Evolutionary conservation across 2,888 invertebrate genomes (phyloP).

Genomic region (Arrhopalites spinosus): DNA sequence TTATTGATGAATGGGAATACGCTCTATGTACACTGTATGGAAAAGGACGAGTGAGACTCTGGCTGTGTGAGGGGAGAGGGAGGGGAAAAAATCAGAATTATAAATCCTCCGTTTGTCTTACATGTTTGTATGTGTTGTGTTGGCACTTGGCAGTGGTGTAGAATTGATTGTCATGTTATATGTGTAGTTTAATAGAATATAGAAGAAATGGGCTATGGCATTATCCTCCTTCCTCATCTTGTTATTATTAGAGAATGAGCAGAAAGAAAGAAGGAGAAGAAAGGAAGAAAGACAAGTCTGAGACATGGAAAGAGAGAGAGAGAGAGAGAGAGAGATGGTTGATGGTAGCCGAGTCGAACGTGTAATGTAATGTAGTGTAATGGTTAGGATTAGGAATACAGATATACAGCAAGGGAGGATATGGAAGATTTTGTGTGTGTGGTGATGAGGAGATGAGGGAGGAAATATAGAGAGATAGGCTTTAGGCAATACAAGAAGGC

Average conservation of each 20-base stretch:
- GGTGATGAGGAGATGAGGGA: conserved; percentile 48
- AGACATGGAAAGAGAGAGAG: background rate
- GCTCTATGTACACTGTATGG: background rate
- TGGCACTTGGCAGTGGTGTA: conserved; percentile 8
- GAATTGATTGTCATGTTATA: conserved; percentile 25
- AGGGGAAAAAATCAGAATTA: background rate
- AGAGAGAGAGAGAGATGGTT: background rate
- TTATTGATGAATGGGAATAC: conserved; percentile 45
- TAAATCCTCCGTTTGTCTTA: background rate
- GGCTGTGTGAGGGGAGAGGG: no score
- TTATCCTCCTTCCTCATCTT: background rate
- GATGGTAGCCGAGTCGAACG: background rate
- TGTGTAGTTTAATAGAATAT: background rate
- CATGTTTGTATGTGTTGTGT: background rate
- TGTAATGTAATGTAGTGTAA: conserved; percentile 2
- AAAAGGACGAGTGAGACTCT: background rate
- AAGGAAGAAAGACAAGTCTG: background rate
- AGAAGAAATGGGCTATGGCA: background rate
- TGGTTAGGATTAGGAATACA: background rate
- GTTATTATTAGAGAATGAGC: background rate
- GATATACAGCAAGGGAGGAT: conserved; percentile 8
- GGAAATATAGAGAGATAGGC: conserved; percentile 37
- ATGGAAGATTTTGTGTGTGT: conserved; percentile 26
- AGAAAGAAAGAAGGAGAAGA: background rate
- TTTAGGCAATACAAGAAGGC: conserved; percentile 45